Evolutionary conservation across 1,140 invertebrate species (phyloP).

Genomic region (Triops cancriformis): DNA sequence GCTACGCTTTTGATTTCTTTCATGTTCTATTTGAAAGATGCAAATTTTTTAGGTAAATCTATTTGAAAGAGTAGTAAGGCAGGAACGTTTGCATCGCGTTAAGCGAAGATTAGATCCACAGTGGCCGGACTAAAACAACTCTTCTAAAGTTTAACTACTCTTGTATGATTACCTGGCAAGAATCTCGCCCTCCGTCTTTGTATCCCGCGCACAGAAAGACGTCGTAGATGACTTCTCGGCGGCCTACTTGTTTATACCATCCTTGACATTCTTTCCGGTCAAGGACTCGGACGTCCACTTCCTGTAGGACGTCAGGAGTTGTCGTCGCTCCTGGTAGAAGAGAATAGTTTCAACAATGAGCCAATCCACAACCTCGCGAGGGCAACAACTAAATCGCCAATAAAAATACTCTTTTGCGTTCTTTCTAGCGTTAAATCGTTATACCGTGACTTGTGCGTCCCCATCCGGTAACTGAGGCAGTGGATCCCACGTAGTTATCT

Average conservation of each 20-base stretch:
- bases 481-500: slow-evolving; percentile 67
- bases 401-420: background rate
- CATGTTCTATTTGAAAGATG: no score
- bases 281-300: slow-evolving; percentile 77
- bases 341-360: background rate
- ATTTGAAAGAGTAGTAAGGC: no score
- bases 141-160: no score
- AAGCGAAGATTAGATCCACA: no score
- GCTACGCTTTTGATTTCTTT: no score
- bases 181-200: slow-evolving; percentile 59
- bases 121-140: no score
- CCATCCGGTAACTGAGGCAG: slow-evolving; percentile 83
- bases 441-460: slow-evolving; percentile 72
- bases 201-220: slow-evolving; percentile 89
- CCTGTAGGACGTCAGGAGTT: slow-evolving; percentile 47
- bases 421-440: slow-evolving; percentile 15
- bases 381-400: background rate
- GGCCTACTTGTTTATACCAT: slow-evolving; percentile 80
- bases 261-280: slow-evolving; percentile 80
- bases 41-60: no score
- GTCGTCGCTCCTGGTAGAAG: slow-evolving; percentile 35
- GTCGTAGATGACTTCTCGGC: slow-evolving; percentile 82
- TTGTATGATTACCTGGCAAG: slow-evolving; percentile 44
- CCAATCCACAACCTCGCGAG: background rate
- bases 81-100: no score